These are phyloP conservation scores for Amblyteles armatorius DNA, from an alignment of 2,888 invertebrate species.

Conservation along the genomic window DNA sequence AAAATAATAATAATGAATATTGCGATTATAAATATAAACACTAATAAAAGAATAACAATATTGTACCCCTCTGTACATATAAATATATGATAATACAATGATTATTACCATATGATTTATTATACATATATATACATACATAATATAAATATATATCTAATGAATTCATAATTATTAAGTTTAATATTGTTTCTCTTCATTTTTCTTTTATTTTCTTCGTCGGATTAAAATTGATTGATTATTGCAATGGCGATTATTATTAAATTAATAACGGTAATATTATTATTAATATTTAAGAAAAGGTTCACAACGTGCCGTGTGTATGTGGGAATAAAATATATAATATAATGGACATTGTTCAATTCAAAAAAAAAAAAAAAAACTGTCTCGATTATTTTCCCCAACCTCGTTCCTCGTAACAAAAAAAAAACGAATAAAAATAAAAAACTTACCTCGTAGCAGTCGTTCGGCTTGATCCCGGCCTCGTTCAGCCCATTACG, in stretches of 20 bases:
- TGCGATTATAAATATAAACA: constrained; percentile 83
- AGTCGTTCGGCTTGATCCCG: background rate
- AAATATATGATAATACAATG: constrained; percentile 84
- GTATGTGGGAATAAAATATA: constrained; percentile 93
- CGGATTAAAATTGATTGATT: constrained; percentile 73
- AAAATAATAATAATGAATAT: constrained; percentile 78
- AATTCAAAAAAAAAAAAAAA: constrained; percentile 86
- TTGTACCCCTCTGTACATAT: constrained; percentile 84
- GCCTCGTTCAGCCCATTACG: background rate
- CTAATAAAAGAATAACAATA: constrained; percentile 82
- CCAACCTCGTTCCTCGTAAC: background rate
- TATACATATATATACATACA: constrained; percentile 78
- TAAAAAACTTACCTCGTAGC: background rate
- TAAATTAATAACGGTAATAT: constrained; percentile 80
- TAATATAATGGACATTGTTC: constrained; percentile 96
- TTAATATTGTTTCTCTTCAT: constrained; percentile 82
- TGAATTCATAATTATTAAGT: constrained; percentile 81
- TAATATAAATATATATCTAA: constrained; percentile 77
- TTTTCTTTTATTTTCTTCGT: constrained; percentile 24
- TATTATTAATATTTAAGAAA: constrained; percentile 89
- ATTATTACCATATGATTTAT: constrained; percentile 84
- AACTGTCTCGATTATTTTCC: constrained; percentile 26
- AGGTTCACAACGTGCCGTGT: constrained; percentile 96
- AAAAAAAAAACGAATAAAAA: no score
- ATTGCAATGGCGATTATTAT: constrained; percentile 82